Evolutionary conservation across 2,888 invertebrate species (phyloP).

Genomic region (Synergus itoensis): DNA sequence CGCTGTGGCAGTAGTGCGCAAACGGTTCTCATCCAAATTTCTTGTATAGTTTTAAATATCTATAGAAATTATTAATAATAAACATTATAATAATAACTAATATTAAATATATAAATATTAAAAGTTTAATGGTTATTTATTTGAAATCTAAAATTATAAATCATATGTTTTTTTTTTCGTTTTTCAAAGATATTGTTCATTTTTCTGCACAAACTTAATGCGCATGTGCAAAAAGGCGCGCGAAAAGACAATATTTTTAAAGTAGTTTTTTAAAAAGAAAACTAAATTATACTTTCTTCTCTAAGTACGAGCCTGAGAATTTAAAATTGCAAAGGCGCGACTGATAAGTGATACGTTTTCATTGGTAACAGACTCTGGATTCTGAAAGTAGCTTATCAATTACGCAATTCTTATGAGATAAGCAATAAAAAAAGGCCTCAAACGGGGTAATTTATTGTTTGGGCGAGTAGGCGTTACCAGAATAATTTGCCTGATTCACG

Average conservation of each 20-base stretch:
- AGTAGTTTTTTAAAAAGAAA: not conserved
- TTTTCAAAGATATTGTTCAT: not conserved
- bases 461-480: not conserved
- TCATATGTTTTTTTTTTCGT: not conserved
- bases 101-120: not conserved
- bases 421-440: not conserved
- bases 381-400: not conserved
- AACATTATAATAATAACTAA: not conserved
- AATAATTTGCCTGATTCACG: not conserved
- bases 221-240: not conserved
- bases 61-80: not conserved
- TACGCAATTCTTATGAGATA: not conserved
- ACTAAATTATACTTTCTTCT: not conserved
- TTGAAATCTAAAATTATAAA: not conserved
- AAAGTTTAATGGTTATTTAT: not conserved
- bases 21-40: constrained; percentile 5
- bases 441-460: not conserved
- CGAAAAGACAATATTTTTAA: not conserved
- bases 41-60: not conserved
- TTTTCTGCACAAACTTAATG: not conserved
- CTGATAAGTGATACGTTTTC: not conserved
- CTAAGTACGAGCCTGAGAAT: not conserved
- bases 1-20: not conserved
- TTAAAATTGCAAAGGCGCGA: not conserved
- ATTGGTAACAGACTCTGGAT: not conserved